Base-by-base conservation (phyloP, 2,113 vertebrate species). In the Cheirogaleus medius region DNA sequence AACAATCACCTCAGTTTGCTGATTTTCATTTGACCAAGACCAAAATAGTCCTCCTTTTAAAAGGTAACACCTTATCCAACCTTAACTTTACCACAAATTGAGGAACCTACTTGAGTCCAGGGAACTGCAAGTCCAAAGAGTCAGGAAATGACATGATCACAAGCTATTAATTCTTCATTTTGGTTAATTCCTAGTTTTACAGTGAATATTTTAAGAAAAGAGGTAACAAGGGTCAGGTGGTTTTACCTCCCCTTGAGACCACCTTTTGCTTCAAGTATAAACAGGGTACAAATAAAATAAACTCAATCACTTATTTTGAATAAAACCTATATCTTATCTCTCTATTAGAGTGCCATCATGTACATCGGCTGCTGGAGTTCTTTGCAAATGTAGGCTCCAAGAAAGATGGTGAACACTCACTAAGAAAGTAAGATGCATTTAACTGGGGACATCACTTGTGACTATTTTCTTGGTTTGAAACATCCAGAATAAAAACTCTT, bases 1-100 rank as follows among this genome's bases (percentile, higher is more conserved):
- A 90, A 94, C 29, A 56, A 91, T 56, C 49, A 77, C 44, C 42
- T 87, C 32, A 66, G 39, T 76, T 64, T 68, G 42, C 25, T 76
- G 37, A 89, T 76, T 92, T 88, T 96, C 56, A 96, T 13, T 85
- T 66, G 56, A 82, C 42, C 39, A 97, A 81, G 20, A 92, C 14
- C n/a, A 92, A 92, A 91, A 95, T 1, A 60, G 34, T 18, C 29
- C 44, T 81, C 66, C 56, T 94, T 71, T 73, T 73, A 34, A 80
- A 47, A 49, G 39, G 86, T 27, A 93, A 42, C 21, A 39, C 42
- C 21, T 82, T 74, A 52, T 74, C 80, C 52, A 91, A 84, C 5
- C 47, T 80, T 85, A 82, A 82, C 39, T 91, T 93, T 64, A 74
- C 21, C 85, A 95, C 47, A 92, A 56, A 87, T 69, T 82, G 83